Percentiles rank a stretch among this genome's conserved stretches.
phyloP scores from a whole-genome alignment of 2,797 vertebrate species.

The Diplodus sargus region DNA sequence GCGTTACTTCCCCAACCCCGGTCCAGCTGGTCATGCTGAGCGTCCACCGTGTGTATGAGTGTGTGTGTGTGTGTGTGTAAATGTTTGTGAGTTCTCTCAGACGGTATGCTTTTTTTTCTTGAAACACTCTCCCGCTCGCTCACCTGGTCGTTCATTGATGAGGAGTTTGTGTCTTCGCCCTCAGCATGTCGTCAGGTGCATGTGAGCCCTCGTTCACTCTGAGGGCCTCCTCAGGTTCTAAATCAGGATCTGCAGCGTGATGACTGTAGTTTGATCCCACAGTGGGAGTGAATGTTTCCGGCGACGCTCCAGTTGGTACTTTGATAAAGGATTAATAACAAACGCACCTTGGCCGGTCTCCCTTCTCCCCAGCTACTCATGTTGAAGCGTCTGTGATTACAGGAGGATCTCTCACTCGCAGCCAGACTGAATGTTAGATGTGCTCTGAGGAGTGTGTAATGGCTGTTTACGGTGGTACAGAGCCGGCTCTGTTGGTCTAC shows the following conservation, averaged over 20 bases:
- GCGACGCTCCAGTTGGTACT: conserved; percentile 16
- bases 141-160: conserved; percentile 9
- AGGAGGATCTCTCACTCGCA: conserved; percentile 34
- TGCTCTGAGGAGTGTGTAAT: conserved; percentile 54
- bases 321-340: conserved; percentile 44
- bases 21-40: conserved; percentile 86
- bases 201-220: not conserved
- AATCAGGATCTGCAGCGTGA: not conserved
- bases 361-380: conserved; percentile 17
- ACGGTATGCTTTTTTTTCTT: conserved; percentile 55
- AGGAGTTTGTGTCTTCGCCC: conserved; percentile 4
- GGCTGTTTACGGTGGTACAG: conserved; percentile 59
- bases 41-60: conserved; percentile 55
- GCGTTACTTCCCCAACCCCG: conserved; percentile 79
- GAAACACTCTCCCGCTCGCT: conserved; percentile 44
- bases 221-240: not conserved
- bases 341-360: conserved; percentile 20
- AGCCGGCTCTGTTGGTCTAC: conserved; percentile 46
- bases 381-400: conserved; percentile 51
- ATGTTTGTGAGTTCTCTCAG: conserved; percentile 50
- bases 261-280: conserved; percentile 1
- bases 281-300: conserved; percentile 18
- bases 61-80: conserved; percentile 23
- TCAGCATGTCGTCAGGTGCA: not conserved
- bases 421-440: conserved; percentile 36